Conservation (phyloP, 2,113 vertebrate species). For the Caracal caracal region DNA sequence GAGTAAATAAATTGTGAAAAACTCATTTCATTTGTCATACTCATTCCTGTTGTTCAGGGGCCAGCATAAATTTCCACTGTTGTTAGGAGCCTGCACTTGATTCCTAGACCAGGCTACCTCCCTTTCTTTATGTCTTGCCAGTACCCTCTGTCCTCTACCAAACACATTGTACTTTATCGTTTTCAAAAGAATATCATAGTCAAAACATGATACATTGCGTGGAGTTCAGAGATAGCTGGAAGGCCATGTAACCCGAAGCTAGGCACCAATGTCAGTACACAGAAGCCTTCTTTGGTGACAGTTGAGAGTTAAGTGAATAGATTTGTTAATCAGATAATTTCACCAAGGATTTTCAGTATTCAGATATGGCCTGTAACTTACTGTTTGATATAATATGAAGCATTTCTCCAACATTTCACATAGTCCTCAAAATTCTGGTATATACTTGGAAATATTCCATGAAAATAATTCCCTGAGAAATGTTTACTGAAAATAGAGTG, state of each 20-base stretch:
- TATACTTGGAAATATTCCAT: background rate
- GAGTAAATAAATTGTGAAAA: background rate
- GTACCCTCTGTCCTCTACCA: background rate
- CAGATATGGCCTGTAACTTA: background rate
- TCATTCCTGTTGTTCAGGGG: background rate
- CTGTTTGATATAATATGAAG: background rate
- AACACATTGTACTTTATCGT: background rate
- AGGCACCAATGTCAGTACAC: background rate
- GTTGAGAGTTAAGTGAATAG: background rate
- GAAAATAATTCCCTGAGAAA: background rate
- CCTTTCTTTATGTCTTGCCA: background rate
- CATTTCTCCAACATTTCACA: background rate
- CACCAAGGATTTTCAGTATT: background rate
- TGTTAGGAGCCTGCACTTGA: background rate
- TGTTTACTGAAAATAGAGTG: background rate
- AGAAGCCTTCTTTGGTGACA: background rate
- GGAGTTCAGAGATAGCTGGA: background rate
- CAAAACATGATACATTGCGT: background rate
- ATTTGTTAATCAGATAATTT: background rate
- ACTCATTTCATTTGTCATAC: background rate
- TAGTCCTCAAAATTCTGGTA: background rate
- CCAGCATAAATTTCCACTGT: background rate
- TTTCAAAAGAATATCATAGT: background rate
- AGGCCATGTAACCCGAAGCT: background rate
- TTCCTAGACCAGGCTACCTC: background rate